Percentiles rank a stretch among this genome's conserved stretches.
phyloP scores from a whole-genome alignment of 2,113 vertebrate genomes.

The Spizaetus ornatus region DNA sequence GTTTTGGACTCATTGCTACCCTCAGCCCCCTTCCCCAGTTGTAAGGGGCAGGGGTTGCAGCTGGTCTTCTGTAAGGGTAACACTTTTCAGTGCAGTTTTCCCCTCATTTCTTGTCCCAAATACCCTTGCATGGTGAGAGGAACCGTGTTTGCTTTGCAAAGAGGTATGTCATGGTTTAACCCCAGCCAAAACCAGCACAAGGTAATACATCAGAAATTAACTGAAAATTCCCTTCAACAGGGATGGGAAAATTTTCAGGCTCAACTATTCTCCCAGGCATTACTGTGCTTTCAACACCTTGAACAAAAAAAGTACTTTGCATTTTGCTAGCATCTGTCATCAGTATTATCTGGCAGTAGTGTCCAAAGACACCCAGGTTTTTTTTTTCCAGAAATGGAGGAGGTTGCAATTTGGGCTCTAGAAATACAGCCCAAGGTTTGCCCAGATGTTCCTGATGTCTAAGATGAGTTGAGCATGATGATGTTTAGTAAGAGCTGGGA shows the following conservation, averaged over 20 bases:
- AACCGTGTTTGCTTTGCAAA: background rate
- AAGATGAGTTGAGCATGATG: background rate
- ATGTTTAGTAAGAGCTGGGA: background rate
- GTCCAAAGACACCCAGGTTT: background rate
- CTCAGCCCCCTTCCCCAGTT: background rate
- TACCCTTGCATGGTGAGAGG: background rate
- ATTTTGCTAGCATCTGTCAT: background rate
- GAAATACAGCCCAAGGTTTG: background rate
- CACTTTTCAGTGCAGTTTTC: background rate
- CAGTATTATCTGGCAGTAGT: background rate
- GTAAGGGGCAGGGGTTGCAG: background rate
- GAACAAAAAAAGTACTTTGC: background rate
- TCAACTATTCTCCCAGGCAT: background rate
- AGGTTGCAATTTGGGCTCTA: background rate
- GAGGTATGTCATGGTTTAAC: background rate
- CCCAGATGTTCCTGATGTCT: background rate
- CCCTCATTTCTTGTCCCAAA: background rate
- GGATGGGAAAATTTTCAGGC: background rate
- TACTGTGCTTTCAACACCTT: background rate
- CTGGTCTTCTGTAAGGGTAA: background rate
- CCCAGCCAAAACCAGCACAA: too few species aligned
- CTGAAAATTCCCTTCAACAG: background rate
- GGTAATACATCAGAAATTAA: background rate
- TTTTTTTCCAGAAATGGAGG: background rate
- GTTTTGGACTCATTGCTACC: background rate